Evolutionary conservation across 2,797 vertebrate genomes (phyloP), one percentile per base, ranked within the genome.

Genomic region (Gymnoscopelus braueri): DNA sequence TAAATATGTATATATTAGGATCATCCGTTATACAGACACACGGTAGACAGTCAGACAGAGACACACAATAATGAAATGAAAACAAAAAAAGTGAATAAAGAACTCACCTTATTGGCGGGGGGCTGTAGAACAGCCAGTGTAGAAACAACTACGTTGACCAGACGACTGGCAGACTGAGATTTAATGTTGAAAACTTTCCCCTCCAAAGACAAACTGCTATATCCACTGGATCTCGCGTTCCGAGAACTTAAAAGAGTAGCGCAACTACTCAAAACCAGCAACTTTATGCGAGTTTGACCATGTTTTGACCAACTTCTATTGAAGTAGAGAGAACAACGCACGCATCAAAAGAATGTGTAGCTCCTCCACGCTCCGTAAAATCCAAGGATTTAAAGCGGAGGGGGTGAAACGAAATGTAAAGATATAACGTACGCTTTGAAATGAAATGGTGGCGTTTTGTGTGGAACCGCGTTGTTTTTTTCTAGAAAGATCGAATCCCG

Each of bases 61-160:
- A 78, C 63, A 61, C 2, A 11, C 14, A 57, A 52, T 24, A 9
- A 75, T 5, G 7, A 65, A 62, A 67, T 24, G 3, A 23, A 64
- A 19, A 19, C 19, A 61, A 44, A 64, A 64, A 60, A 74, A 65
- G 60, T 19, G 13, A 5, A 67, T 4, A 10, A 9, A 23, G 19
- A 19, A 64, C 84, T 91, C 91, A 91, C 91, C 88, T 92, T 70
- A 9, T 60, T 60, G 76, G 73, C 68, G 60, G 69, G 78, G 79
- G 72, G 74, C 79, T 67, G 82, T 15, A 82, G 65, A 75, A 50
- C 82, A 76, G 81, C 77, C 84, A 78, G 77, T 2, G 79, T 75
- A 52, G 19, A 60, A 19, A 44, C 39, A 44, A 49, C 60, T 53
- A 53, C 5, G 62, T 61, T 15, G 60, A 49, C 64, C 70, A 5